These are phyloP conservation scores for Xylota sylvarum DNA, from an alignment of 2,888 invertebrate species.

Conservation along the genomic window DNA sequence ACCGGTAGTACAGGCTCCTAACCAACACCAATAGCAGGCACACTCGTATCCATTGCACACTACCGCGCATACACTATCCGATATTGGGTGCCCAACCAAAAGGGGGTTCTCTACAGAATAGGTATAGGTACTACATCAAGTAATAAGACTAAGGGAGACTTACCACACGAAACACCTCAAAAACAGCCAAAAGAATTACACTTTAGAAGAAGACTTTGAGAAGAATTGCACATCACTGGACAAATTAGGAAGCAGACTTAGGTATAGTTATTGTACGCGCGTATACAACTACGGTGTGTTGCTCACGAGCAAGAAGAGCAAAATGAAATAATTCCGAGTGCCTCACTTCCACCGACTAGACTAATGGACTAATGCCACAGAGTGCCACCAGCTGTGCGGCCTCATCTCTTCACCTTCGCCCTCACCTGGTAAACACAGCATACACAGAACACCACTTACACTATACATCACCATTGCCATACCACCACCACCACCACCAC, in stretches of 20 bases:
- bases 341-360: conserved; percentile 76
- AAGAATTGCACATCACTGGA: conserved; percentile 60
- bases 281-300: conserved; percentile 68
- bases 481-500: conserved; percentile 53
- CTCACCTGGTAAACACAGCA: conserved; percentile 67
- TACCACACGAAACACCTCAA: conserved; percentile 66
- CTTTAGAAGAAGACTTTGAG: conserved; percentile 21
- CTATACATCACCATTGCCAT: conserved; percentile 51
- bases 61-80: conserved; percentile 57
- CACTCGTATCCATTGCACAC: conserved; percentile 49
- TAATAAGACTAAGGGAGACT: conserved; percentile 55
- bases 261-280: conserved; percentile 45
- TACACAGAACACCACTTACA: conserved; percentile 68
- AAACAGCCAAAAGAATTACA: conserved; percentile 55
- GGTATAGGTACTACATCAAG: conserved; percentile 10
- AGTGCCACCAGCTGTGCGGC: conserved; percentile 75
- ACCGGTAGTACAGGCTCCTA: conserved; percentile 81
- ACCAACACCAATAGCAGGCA: conserved; percentile 68
- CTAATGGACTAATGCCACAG: conserved; percentile 71
- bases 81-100: conserved; percentile 37
- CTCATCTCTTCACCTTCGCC: conserved; percentile 74
- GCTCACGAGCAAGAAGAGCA: conserved; percentile 74
- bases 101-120: conserved; percentile 32
- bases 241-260: conserved; percentile 53
- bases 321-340: conserved; percentile 76